These are phyloP conservation scores for Philopedon plagiatum DNA, from an alignment of 2,888 invertebrate species.

Conservation along the genomic window DNA sequence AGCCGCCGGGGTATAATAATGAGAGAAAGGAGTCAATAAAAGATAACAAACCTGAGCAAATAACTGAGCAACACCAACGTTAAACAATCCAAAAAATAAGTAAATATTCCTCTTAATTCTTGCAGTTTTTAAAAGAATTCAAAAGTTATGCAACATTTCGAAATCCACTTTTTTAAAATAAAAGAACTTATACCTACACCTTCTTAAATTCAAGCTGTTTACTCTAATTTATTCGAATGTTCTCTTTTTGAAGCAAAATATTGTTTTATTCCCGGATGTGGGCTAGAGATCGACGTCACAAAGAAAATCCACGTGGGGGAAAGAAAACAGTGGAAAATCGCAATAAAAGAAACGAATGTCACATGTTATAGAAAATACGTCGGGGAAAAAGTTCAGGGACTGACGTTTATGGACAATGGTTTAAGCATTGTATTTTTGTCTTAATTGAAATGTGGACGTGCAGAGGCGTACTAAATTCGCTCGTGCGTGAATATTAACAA, in stretches of 20 bases:
- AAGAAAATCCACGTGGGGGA: conserved; percentile 29
- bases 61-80: too few species aligned
- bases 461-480: too few species aligned
- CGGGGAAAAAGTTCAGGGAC: background rate
- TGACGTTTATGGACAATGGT: conserved; percentile 15
- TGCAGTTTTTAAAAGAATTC: too few species aligned
- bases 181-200: background rate
- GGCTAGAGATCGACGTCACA: conserved; percentile 19
- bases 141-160: too few species aligned
- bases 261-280: conserved; percentile 11
- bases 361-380: conserved; percentile 6
- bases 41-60: too few species aligned
- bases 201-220: conserved; percentile 22
- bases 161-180: background rate
- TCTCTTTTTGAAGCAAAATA: conserved; percentile 29
- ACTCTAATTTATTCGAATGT: conserved; percentile 28
- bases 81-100: too few species aligned
- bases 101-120: too few species aligned
- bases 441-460: background rate
- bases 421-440: background rate
- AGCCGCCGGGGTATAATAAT: too few species aligned
- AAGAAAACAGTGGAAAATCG: conserved; percentile 28
- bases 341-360: conserved; percentile 27
- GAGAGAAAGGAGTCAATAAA: too few species aligned
- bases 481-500: too few species aligned